Percentiles rank a stretch among this genome's conserved stretches.
Conservation (phyloP, 2,797 vertebrate species). For the Periophthalmus magnuspinnatus region DNA sequence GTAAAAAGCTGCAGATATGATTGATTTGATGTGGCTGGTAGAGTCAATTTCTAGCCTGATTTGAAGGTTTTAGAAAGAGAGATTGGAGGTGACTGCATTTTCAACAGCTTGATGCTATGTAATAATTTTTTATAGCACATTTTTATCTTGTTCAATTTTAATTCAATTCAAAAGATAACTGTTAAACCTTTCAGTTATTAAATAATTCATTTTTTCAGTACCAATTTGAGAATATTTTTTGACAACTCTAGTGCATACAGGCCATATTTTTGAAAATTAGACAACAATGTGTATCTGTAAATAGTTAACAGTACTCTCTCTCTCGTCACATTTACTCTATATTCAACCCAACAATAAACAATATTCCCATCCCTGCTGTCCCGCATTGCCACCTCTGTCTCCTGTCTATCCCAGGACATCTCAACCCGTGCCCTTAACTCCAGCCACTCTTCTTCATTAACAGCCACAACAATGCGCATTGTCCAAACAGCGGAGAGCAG, state of each 20-base stretch:
- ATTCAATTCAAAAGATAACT: too few species aligned
- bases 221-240: neutral
- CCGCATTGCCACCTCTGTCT: neutral
- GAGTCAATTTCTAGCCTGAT: too few species aligned
- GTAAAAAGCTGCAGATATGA: too few species aligned
- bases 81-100: too few species aligned
- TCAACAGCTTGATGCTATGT: too few species aligned
- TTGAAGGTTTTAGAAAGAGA: too few species aligned
- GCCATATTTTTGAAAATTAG: too few species aligned
- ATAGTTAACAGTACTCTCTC: neutral
- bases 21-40: too few species aligned
- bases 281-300: too few species aligned
- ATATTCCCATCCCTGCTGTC: neutral
- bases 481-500: constrained; percentile 73
- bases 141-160: too few species aligned
- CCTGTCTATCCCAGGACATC: constrained; percentile 44
- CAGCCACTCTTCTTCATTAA: constrained; percentile 73
- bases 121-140: too few species aligned
- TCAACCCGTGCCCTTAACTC: constrained; percentile 60
- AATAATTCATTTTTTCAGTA: neutral
- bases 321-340: neutral
- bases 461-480: constrained; percentile 77
- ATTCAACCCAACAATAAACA: neutral
- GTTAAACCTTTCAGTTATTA: neutral
- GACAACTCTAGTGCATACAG: too few species aligned